Percentiles rank a stretch among this genome's conserved stretches.
These are phyloP conservation scores for Pseudorhiza aurosa DNA, from an alignment of 30 jellyfish, hydroid and myxozoan genomes.

Conservation along the genomic window DNA sequence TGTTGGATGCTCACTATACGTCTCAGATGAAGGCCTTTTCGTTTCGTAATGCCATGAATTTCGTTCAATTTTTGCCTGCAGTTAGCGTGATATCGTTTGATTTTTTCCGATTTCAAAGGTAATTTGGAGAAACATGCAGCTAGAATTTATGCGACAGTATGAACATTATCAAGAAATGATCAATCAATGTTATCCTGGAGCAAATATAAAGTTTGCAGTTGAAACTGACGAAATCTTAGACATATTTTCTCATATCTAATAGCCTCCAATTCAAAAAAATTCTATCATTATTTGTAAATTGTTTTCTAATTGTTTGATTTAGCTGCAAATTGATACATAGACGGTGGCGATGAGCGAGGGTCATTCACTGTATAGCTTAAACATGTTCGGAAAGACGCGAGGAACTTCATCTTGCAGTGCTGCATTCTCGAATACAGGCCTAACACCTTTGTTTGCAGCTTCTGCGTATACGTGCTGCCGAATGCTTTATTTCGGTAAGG, in stretches of 20 bases:
- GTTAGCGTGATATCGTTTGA: no score
- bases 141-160: conserved; percentile 86
- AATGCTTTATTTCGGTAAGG: no score
- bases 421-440: no score
- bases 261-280: background rate
- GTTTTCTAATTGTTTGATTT: background rate
- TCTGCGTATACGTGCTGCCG: no score
- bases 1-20: background rate
- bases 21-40: background rate
- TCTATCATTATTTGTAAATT: background rate
- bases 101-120: conserved; percentile 82
- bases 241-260: conserved; percentile 74
- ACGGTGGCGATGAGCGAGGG: no score
- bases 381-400: no score
- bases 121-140: conserved; percentile 94
- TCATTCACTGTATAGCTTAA: no score
- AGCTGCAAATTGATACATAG: background rate
- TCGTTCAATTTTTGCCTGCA: no score
- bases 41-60: background rate
- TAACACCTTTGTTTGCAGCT: no score
- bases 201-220: conserved; percentile 72
- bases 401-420: no score
- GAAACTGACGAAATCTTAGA: conserved; percentile 75
- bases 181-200: conserved; percentile 89
- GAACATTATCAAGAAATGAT: conserved; percentile 86